phyloP scores from a whole-genome alignment of 1,140 invertebrate genomes.

The Saccostrea echinata region DNA sequence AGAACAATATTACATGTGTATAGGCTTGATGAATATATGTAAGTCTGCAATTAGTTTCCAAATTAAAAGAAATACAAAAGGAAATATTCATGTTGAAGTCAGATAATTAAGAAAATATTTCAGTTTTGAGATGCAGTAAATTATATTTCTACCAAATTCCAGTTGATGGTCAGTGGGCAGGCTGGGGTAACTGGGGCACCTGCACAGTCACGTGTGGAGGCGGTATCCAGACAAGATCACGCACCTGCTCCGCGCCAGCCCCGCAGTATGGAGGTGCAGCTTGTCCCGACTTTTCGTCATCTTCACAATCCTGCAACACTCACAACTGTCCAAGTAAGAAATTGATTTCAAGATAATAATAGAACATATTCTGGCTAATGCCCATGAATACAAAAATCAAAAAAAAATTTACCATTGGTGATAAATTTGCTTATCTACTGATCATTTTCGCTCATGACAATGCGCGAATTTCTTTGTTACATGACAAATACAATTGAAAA shows the following conservation, averaged over 20 bases:
- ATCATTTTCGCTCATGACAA: too few relatives aligned
- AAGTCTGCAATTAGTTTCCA: too few relatives aligned
- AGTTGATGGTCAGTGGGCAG: conserved; percentile 46
- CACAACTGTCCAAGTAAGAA: conserved; percentile 33
- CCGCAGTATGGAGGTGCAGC: conserved; percentile 21
- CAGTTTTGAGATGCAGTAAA: not conserved
- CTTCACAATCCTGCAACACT: not conserved
- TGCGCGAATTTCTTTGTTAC: too few relatives aligned
- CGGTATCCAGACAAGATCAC: not conserved
- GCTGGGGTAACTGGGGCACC: conserved; percentile 29
- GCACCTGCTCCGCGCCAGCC: conserved; percentile 38
- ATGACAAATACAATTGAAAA: too few relatives aligned
- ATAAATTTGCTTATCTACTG: too few relatives aligned
- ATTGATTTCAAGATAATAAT: not conserved
- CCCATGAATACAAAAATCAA: too few relatives aligned
- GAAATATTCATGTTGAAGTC: not conserved
- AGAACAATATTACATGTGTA: too few relatives aligned
- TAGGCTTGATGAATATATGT: too few relatives aligned
- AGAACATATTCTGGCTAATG: not conserved
- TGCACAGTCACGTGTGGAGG: conserved; percentile 42
- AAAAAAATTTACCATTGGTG: too few relatives aligned
- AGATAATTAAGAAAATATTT: too few relatives aligned
- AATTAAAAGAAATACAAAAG: not conserved
- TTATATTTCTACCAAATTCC: not conserved
- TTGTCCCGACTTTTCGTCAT: not conserved